Base-by-base conservation (phyloP, 2,797 vertebrate genomes). In the Aphelocoma californica region DNA sequence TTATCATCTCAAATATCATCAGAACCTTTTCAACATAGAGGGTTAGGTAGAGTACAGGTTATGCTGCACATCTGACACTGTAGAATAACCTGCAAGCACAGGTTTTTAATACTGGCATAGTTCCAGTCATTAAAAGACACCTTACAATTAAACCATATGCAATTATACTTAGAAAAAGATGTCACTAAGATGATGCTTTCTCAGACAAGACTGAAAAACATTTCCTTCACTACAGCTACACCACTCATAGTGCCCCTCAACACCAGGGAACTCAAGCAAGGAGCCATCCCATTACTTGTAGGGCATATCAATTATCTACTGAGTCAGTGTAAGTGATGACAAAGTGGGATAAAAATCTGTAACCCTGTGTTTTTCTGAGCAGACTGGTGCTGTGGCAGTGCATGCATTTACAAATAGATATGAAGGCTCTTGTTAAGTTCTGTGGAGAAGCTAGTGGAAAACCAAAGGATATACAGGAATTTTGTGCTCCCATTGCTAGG, bases 11-110 rank as follows among this genome's bases (percentile, higher is more conserved):
- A 47, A 34, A 45, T 58, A 58, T 24, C 24, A 38, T 53, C 32
- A 44, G 31, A 36, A 56, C 38, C 6, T 9, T 80, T 66, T 83
- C 54, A 78, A 71, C 6, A 31, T 1, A 38, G 9, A 28, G 18
- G 2, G 3, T 60, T 72, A 31, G 15, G 17, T 9, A 50, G 51
- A 42, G 32, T 17, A 45, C 0, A 0, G 12, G 18, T 15, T 66
- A 10, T 54, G 38, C 28, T 75, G 51, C 48, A 56, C 6, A 20
- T 24, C 26, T 67, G 44, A 80, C 48, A 57, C 31, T 9, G 0
- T 3, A 65, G 21, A 18, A 67, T 34, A 75, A 81, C 28, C 31
- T 75, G 25, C 9, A 53, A 60, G 34, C 19, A n/a, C 3, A 53
- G 9, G 3, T 10, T 61, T 54, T 80, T 81, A 75, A 77, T n/a